Conservation (phyloP, 2,797 vertebrate genomes). For the Ceryle rudis region DNA sequence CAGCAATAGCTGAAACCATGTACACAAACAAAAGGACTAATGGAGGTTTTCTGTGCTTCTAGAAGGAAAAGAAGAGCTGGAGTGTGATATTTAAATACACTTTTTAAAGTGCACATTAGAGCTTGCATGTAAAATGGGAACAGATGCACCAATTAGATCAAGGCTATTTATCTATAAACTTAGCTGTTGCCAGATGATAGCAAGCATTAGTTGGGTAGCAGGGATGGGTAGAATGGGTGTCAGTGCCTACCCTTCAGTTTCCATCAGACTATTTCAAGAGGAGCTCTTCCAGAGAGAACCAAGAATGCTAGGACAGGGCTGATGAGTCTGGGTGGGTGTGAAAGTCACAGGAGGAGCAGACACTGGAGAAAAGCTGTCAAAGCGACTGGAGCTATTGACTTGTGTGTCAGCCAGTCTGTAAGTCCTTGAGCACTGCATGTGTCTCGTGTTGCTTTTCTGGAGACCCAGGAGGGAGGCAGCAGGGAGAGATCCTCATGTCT, state of each 20-base stretch:
- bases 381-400: too few species aligned
- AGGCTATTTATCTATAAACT: background rate
- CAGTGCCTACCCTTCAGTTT: background rate
- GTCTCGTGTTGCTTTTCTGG: background rate
- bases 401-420: accelerated
- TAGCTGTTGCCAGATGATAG: background rate
- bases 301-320: background rate
- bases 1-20: background rate
- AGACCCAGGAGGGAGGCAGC: background rate
- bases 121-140: background rate
- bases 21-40: background rate
- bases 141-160: background rate
- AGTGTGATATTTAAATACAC: conserved; percentile 29
- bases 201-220: background rate
- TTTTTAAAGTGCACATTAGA: background rate
- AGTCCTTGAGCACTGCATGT: accelerated
- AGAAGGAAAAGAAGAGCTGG: background rate
- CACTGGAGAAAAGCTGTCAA: accelerated
- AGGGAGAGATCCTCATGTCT: background rate
- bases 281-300: accelerated
- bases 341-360: accelerated
- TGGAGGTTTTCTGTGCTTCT: background rate
- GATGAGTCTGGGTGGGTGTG: background rate
- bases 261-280: background rate
- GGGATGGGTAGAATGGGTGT: background rate